A percentile compares a stretch with the other conserved stretches of the same genome.
phyloP scores from a whole-genome alignment of 2,888 invertebrate species.

The Eupithecia inturbata region DNA sequence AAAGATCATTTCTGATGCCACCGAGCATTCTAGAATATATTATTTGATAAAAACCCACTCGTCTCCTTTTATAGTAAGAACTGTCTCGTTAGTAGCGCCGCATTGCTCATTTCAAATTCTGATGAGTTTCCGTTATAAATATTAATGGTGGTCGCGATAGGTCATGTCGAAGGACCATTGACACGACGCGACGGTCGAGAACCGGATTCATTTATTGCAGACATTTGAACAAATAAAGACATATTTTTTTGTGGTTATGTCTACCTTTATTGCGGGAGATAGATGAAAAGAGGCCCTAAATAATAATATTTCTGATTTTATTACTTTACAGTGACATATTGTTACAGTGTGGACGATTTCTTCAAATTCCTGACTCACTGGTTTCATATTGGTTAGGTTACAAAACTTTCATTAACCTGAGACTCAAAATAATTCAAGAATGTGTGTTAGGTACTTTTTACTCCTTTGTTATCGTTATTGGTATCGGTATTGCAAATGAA shows the following conservation, averaged over 20 bases:
- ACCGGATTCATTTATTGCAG: conserved; percentile 1
- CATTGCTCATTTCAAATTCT: conserved; percentile 34
- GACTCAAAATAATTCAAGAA: too few species aligned
- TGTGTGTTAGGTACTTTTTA: too few species aligned
- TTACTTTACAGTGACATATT: too few species aligned
- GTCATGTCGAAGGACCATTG: conserved; percentile 36
- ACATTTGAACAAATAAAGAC: background rate
- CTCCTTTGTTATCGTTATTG: too few species aligned
- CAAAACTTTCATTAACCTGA: too few species aligned
- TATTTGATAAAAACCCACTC: conserved; percentile 22
- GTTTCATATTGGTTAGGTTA: conserved; percentile 71
- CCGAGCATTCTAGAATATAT: conserved; percentile 18
- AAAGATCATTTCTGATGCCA: conserved; percentile 6
- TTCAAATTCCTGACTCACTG: conserved; percentile 98
- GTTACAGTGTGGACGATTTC: conserved; percentile 94
- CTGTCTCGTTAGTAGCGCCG: conserved; percentile 11
- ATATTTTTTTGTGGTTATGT: too few species aligned
- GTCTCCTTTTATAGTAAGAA: conserved; percentile 30
- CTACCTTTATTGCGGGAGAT: background rate
- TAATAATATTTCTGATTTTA: too few species aligned
- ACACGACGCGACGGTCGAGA: background rate
- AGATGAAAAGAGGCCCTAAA: background rate
- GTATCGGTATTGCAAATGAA: too few species aligned
- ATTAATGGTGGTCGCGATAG: conserved; percentile 35
- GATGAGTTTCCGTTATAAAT: conserved; percentile 45